Percentiles rank a stretch among this genome's conserved stretches.
phyloP scores from a whole-genome alignment of 1,140 invertebrate genomes.

The Drosophila pseudoananassae region DNA sequence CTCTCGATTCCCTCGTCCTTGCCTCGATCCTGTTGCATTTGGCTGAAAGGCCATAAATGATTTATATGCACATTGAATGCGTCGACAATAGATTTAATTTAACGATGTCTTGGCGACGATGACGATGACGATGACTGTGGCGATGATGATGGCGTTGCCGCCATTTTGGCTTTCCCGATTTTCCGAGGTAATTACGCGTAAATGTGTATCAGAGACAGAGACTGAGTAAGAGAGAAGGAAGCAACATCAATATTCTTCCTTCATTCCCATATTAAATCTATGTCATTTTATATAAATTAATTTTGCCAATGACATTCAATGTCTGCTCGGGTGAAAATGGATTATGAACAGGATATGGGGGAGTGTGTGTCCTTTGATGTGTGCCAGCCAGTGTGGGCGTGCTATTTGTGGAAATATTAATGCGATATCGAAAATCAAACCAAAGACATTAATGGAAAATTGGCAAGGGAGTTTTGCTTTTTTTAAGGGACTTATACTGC shows the following conservation, averaged over 20 bases:
- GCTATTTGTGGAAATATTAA: constrained; percentile 24
- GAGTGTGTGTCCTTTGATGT: constrained; percentile 23
- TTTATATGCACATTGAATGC: constrained; percentile 76
- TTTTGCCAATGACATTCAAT: constrained; percentile 56
- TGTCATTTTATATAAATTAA: constrained; percentile 68
- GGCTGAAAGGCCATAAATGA: constrained; percentile 66
- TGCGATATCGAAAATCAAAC: constrained; percentile 8
- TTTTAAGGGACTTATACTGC: constrained; percentile 11
- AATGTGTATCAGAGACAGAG: constrained; percentile 31
- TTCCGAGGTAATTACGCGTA: constrained; percentile 65
- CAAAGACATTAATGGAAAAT: constrained; percentile 9
- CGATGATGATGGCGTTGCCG: constrained; percentile 33
- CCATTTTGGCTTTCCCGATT: constrained; percentile 59
- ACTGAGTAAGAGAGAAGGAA: constrained; percentile 8
- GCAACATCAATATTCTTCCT: constrained; percentile 54
- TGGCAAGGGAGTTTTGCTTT: constrained; percentile 1
- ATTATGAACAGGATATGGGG: constrained; percentile 40
- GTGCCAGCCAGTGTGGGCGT: background rate
- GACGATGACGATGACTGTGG: constrained; percentile 35
- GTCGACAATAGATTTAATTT: constrained; percentile 77
- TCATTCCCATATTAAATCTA: constrained; percentile 51
- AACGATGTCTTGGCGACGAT: constrained; percentile 68
- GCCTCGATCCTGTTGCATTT: constrained; percentile 30
- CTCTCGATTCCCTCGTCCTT: background rate
- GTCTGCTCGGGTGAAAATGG: constrained; percentile 48